These are phyloP conservation scores for Zosterops japonicus DNA, from an alignment of 2,113 vertebrate genomes.

Conservation along the genomic window DNA sequence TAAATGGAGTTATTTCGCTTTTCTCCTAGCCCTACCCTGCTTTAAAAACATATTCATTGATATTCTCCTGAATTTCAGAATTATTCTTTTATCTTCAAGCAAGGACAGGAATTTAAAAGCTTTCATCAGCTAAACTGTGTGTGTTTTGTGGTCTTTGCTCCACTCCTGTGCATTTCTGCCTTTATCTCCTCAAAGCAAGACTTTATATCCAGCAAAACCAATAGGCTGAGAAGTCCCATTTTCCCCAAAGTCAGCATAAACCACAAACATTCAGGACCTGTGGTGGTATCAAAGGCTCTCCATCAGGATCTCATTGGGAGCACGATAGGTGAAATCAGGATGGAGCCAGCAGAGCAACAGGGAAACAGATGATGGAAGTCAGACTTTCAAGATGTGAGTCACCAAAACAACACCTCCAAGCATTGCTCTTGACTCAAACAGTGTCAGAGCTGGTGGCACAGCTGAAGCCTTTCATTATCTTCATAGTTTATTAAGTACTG, in stretches of 20 bases:
- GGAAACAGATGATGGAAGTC: constrained; percentile 9
- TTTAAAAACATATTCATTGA: not conserved
- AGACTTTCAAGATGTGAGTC: constrained; percentile 4
- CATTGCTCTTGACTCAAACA: not conserved
- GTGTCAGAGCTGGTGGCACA: not conserved
- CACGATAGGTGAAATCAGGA: constrained; percentile 10
- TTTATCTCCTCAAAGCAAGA: not conserved
- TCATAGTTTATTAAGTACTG: not conserved
- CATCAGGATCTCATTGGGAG: constrained; percentile 39
- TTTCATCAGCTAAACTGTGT: not conserved
- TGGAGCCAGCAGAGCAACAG: not conserved
- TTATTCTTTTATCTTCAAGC: not conserved
- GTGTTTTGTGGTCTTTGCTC: not conserved
- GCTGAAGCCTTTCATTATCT: not conserved
- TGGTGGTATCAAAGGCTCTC: not conserved
- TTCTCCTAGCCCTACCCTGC: not conserved
- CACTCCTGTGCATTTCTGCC: not conserved
- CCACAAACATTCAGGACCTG: not conserved
- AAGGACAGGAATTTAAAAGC: not conserved
- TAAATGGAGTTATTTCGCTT: not conserved
- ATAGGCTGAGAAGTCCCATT: not conserved
- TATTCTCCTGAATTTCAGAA: not conserved
- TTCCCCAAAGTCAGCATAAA: not conserved
- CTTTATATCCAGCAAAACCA: not conserved
- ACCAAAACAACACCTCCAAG: constrained; percentile 27